phyloP scores from a whole-genome alignment of 2,888 invertebrate species.

The Rhabditoides inermis region DNA sequence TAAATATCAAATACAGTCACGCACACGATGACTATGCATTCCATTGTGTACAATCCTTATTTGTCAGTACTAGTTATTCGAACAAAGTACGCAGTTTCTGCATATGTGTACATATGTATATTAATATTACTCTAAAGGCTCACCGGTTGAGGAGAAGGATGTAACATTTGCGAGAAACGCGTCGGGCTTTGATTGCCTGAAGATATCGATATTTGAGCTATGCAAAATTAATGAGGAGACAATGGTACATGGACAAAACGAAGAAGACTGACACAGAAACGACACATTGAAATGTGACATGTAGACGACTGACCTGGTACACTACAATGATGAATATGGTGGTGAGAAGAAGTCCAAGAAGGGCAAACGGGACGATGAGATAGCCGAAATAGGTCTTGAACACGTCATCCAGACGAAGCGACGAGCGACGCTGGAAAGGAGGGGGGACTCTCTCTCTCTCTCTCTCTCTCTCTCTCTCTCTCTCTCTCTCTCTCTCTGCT shows the following conservation, averaged over 20 bases:
- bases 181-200: conserved; percentile 38
- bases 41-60: no score
- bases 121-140: no score
- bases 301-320: conserved; percentile 17
- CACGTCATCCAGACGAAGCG: conserved; percentile 33
- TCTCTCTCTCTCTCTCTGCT: no score
- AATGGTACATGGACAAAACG: neutral
- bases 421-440: conserved; percentile 29
- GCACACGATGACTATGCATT: no score
- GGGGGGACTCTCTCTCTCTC: no score
- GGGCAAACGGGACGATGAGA: conserved; percentile 39
- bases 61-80: no score
- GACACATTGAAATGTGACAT: neutral
- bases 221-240: neutral
- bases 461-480: neutral
- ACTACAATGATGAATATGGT: conserved; percentile 37
- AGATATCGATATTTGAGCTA: no score
- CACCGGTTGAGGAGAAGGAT: conserved; percentile 47
- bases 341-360: conserved; percentile 31
- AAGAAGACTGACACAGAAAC: neutral
- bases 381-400: conserved; percentile 43
- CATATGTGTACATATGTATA: no score
- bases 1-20: no score
- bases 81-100: no score
- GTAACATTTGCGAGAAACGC: conserved; percentile 47